Base-by-base conservation (phyloP, 1,140 invertebrate species). In the Cydia pomonella region DNA sequence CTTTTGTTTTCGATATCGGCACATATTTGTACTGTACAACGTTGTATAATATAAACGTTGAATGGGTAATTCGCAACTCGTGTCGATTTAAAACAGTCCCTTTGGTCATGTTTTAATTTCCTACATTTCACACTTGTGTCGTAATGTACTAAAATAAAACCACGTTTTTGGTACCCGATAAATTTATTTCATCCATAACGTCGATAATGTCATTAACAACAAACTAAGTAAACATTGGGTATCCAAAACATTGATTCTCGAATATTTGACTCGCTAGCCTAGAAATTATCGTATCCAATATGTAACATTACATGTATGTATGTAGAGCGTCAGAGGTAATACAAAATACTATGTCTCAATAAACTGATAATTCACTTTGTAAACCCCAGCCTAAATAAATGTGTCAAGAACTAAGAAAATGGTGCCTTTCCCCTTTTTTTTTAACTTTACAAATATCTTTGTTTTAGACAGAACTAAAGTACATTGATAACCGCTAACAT, bases 271-370 rank as follows among this genome's bases (percentile, higher is more conserved):
- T 75, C 44, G 78, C 72, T 79, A 78, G 62, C 75, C 81, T 83
- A 79, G 73, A 77, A 78, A 69, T 76, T 71, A 77, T 73, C 73
- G 59, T 78, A 78, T 79, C 72, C 38, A 44, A 77, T 79, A 77
- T 79, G 78, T 73, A 82, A 77, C 50, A 79, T 77, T 79, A 81
- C 77, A 88, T 86, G 86, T 89, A 90, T 90, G 89, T 91, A 91
- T 89, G 88, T 90, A 91, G 89, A 90, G 89, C 77, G 27, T 73
- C 25, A 80, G 73, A 82, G 76, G 74, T 73, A 74, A 38, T 38
- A 75, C 77, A 74, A 84, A 77, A 77, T 75, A 73, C 73, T 77
- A 77, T 73, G n/a, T n/a, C n/a, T 80, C 74, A 82, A 81, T 78
- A 75, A 77, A 85, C 84, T 86, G 76, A 53, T 76, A 80, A 80